phyloP scores from a whole-genome alignment of 1,140 invertebrate species.

The Myzus persicae region DNA sequence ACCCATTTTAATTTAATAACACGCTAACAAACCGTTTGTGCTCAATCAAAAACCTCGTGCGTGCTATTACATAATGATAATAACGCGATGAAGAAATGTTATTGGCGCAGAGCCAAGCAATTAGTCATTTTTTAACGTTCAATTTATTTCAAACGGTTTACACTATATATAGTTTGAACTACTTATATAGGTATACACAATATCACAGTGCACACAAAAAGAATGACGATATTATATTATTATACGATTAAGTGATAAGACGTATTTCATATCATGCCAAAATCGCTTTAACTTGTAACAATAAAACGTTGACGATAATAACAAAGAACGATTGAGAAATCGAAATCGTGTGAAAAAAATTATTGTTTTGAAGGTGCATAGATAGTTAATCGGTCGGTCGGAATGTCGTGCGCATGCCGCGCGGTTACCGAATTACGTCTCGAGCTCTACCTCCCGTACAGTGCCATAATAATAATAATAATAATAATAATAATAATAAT shows the following conservation, averaged over 20 bases:
- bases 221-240: background rate
- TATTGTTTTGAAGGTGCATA: background rate
- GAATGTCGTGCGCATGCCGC: background rate
- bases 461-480: background rate
- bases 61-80: conserved; percentile 22
- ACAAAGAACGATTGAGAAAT: background rate
- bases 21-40: background rate
- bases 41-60: conserved; percentile 41
- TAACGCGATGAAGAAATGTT: background rate
- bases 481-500: background rate
- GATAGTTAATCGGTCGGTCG: background rate
- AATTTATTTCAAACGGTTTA: background rate
- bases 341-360: background rate
- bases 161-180: background rate
- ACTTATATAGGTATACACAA: background rate
- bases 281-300: background rate
- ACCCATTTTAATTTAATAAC: background rate
- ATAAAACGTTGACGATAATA: background rate
- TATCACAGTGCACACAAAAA: background rate
- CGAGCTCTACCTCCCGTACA: too few relatives aligned
- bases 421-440: background rate
- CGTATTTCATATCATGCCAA: background rate
- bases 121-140: conserved; percentile 46
- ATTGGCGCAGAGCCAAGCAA: background rate
- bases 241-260: background rate